Evolutionary conservation across 2,888 invertebrate genomes (phyloP), one percentile per base, ranked within the genome.

Genomic region (Pilophorus perplexus): DNA sequence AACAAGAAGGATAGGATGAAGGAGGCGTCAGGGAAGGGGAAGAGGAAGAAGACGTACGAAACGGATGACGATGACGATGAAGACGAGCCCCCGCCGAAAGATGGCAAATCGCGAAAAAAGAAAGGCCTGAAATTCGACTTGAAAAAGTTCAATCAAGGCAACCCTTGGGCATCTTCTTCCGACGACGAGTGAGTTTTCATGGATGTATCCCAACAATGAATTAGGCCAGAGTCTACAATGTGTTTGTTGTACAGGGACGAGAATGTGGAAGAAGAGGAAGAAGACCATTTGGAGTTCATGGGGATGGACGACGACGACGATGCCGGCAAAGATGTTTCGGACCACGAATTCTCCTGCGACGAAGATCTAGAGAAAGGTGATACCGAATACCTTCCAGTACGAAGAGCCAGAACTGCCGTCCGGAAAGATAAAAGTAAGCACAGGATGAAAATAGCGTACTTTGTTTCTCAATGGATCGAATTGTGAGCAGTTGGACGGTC

Each of bases 341-440:
- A 94, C 76, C 94, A 94, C 74, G 95, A 95, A 77, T 94, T 94
- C 77, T 93, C 93, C 0, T 92, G 92, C 0, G 93, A 93, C 75
- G 92, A 92, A 1, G 93, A 94, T 74, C 77, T 88, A 33, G 89
- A 85, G 5, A 87, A 84, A 38, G 86, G 85, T 64, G 86, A 85
- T 5, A 84, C 83, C 62, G 82, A 83, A 3, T 77, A 75, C 37
- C 86, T 87, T 69, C 93, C 93, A 0, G 78, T 88, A 70, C 87
- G 90, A 75, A 81, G 90, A 42, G 94, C 93, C 1, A 82, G 94
- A 71, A 94, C 94, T 0, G 86, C 90, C 6, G 20, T 42, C 3
- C 28, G 23, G n/a, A 90, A 90, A 80, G 65, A 37, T 5, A 65
- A 54, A 54, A 42, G 54, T 48, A 28, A 54, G 46, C n/a, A n/a